Base-by-base conservation (phyloP, 1,140 invertebrate species). In the Nephila pilipes region DNA sequence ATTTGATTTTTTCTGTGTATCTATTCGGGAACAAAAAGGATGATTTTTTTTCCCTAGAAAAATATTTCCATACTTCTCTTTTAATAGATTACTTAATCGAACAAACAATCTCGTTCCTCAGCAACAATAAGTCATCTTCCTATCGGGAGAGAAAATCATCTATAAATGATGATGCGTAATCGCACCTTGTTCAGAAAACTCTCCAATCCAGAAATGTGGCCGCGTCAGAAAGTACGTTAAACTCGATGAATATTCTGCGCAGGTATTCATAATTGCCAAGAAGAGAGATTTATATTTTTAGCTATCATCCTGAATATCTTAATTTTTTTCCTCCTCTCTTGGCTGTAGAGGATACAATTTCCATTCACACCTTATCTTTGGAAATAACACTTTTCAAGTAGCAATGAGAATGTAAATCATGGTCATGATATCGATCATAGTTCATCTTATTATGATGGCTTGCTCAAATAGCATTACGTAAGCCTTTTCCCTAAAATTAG, bases 261-360 rank as follows among this genome's bases (percentile, higher is more conserved):
- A 38, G n/a, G 65, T 69, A 69, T 25, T 29, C 29, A 32, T 69
- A 69, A 69, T 69, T 69, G 65, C 29, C 25, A 6, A 32, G 14
- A 69, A 36, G 25, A 25, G 29, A 36, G 65, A 69, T 69, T 69
- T 69, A 69, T 69, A 69, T 69, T 69, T 69, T 69, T 69, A 69
- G 65, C 65, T 69, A 69, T 69, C 65, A 69, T 22, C 29, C 65
- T 69, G 65, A 69, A 69, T 69, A 69, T 69, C 65, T 69, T 69
- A 69, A 69, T 69, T 69, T 69, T 16, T 69, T 69, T 14, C 65
- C 25, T 12, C 18, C 29, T 29, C 25, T 29, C 16, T 14, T 29
- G 14, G 65, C 5, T 29, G 29, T 2, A 4, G 22, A 22, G 58
- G 2, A 69, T 29, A 18, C 65, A 69, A 32, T 69, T 69, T 69